phyloP scores from a whole-genome alignment of 1,140 invertebrate genomes.

The Drosophila tsacasi region DNA sequence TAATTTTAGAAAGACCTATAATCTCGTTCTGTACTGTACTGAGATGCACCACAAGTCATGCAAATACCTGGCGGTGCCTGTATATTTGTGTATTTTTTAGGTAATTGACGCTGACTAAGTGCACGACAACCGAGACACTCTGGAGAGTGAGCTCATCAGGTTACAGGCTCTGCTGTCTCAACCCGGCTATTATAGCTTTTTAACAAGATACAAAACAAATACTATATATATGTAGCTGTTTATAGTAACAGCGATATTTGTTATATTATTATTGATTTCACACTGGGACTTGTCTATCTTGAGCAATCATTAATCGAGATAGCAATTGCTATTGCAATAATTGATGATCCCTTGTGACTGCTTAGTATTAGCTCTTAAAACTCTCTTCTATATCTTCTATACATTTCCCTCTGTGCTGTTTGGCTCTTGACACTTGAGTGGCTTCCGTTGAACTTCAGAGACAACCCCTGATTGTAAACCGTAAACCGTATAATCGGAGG shows the following conservation, averaged over 20 bases:
- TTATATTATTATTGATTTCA: background rate
- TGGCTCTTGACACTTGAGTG: slow-evolving; percentile 6
- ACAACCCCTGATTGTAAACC: slow-evolving; percentile 5
- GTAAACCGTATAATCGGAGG: slow-evolving; percentile 23
- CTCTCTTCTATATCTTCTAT: background rate
- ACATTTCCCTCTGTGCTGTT: background rate
- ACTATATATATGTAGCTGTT: background rate
- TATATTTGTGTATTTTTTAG: slow-evolving; percentile 15
- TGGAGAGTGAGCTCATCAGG: slow-evolving; percentile 56
- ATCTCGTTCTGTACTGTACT: slow-evolving; percentile 17
- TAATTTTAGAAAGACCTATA: background rate
- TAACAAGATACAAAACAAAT: background rate
- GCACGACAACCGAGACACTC: slow-evolving; percentile 9
- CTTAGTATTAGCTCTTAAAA: background rate
- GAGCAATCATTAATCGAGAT: slow-evolving; percentile 26
- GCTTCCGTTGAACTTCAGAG: slow-evolving; percentile 43
- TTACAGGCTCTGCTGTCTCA: slow-evolving; percentile 1
- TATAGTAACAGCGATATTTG: background rate
- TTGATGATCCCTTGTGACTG: background rate
- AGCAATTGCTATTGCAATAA: slow-evolving; percentile 1
- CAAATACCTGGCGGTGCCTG: slow-evolving; percentile 14
- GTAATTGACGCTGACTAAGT: slow-evolving; percentile 54
- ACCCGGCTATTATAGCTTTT: slow-evolving; percentile 1
- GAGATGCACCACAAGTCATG: slow-evolving; percentile 20
- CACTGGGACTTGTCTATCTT: background rate